Conservation (phyloP, 2,113 vertebrate genomes). For the Osmerus eperlanus region DNA sequence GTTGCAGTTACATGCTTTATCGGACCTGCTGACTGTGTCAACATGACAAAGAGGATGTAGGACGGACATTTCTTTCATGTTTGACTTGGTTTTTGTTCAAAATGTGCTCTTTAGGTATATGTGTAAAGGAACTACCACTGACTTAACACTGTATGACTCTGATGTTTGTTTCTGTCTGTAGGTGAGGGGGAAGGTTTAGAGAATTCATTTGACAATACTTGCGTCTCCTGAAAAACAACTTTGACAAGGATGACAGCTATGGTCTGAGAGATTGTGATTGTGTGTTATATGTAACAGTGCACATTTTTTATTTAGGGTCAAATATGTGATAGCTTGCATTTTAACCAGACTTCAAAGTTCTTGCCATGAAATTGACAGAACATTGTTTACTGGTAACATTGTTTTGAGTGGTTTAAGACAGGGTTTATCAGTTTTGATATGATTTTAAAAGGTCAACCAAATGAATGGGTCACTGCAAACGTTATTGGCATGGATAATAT, state of each 20-base stretch:
- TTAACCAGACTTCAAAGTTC: slow-evolving; percentile 61
- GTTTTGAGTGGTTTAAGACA: neutral
- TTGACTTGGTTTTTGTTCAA: slow-evolving; percentile 37
- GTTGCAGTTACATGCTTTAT: slow-evolving; percentile 23
- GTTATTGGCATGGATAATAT: too few species aligned
- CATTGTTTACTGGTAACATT: neutral
- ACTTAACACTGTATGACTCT: slow-evolving; percentile 65
- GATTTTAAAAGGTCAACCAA: too few species aligned
- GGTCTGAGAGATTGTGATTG: slow-evolving; percentile 53
- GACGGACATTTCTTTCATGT: slow-evolving; percentile 22
- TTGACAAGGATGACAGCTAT: too few species aligned
- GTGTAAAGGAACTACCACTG: slow-evolving; percentile 49
- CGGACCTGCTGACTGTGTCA: slow-evolving; percentile 27
- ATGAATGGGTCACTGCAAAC: too few species aligned
- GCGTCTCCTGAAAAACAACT: slow-evolving; percentile 15
- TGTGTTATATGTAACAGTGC: slow-evolving; percentile 72
- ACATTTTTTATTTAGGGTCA: slow-evolving; percentile 70
- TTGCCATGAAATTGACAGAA: slow-evolving; percentile 43
- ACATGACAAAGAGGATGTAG: slow-evolving; percentile 27
- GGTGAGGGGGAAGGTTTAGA: slow-evolving; percentile 14
- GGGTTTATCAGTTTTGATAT: too few species aligned
- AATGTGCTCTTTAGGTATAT: slow-evolving; percentile 41
- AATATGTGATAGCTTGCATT: slow-evolving; percentile 72
- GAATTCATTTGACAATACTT: slow-evolving; percentile 49
- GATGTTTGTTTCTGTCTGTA: slow-evolving; percentile 51